phyloP scores from a whole-genome alignment of 2,888 invertebrate species.

The Neria commutata region DNA sequence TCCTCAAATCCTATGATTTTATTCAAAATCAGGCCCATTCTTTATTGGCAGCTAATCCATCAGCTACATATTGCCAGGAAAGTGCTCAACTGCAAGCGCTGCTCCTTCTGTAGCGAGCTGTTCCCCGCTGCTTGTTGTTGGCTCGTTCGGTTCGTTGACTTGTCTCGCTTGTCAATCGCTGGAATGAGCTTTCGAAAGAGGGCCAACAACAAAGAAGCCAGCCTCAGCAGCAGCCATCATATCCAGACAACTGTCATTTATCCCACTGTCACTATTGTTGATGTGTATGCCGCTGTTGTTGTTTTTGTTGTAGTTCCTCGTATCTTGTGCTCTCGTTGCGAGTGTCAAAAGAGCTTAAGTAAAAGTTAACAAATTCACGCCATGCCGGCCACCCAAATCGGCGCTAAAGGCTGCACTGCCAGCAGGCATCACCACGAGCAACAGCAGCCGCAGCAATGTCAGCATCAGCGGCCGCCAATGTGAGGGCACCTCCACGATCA shows the following conservation, averaged over 20 bases:
- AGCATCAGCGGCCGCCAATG: neutral
- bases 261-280: constrained; percentile 26
- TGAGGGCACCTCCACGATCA: constrained; percentile 36
- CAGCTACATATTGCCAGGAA: too few relatives aligned
- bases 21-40: too few relatives aligned
- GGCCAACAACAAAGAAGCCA: constrained; percentile 8
- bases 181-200: constrained; percentile 28
- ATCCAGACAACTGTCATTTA: constrained; percentile 35
- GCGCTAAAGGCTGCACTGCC: constrained; percentile 22
- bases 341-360: constrained; percentile 41
- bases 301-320: constrained; percentile 27
- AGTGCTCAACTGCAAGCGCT: too few relatives aligned
- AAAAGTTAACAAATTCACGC: constrained; percentile 61
- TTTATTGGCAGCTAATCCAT: too few relatives aligned
- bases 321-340: constrained; percentile 24
- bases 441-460: neutral
- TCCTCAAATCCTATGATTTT: too few relatives aligned
- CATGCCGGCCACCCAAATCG: constrained; percentile 56
- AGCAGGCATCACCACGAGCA: constrained; percentile 20
- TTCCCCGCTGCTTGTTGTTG: too few relatives aligned
- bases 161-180: constrained; percentile 28
- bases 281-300: constrained; percentile 12
- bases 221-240: constrained; percentile 8
- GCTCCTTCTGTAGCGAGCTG: too few relatives aligned
- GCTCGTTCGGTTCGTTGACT: constrained; percentile 28